Evolutionary conservation across 2,797 vertebrate genomes (phyloP).

Genomic region (Pristis pectinata): DNA sequence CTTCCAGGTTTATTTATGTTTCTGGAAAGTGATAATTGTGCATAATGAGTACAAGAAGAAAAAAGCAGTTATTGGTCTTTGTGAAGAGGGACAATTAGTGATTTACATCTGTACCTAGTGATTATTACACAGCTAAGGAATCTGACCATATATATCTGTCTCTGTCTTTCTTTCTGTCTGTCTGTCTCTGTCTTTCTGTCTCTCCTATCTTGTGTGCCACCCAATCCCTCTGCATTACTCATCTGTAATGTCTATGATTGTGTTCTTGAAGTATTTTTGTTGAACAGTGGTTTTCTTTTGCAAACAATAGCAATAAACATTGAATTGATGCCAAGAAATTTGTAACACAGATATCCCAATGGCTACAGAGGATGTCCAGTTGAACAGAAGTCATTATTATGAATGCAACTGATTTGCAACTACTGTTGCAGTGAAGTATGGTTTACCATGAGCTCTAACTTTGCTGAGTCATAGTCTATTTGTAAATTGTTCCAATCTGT

Average conservation of each 20-base stretch:
- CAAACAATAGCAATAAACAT: neutral
- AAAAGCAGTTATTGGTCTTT: neutral
- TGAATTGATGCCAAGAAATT: neutral
- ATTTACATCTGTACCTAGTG: neutral
- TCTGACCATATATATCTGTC: neutral
- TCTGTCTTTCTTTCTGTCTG: no score
- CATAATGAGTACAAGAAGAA: neutral
- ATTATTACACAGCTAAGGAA: neutral
- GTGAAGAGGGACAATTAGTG: neutral
- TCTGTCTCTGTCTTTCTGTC: neutral
- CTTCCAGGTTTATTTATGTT: neutral
- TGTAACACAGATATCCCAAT: neutral
- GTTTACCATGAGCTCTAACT: neutral
- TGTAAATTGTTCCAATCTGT: constrained; percentile 1
- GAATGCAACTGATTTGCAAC: neutral
- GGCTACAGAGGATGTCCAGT: neutral
- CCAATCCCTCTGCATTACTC: neutral
- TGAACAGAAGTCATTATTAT: neutral
- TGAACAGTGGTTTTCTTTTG: neutral
- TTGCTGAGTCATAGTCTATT: neutral
- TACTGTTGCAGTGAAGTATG: neutral
- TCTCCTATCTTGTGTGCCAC: neutral
- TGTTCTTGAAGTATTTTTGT: neutral
- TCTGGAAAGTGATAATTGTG: neutral
- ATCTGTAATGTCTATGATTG: neutral